Conservation (phyloP, 2,888 invertebrate species). For the Zhuqinia jingwanae region DNA sequence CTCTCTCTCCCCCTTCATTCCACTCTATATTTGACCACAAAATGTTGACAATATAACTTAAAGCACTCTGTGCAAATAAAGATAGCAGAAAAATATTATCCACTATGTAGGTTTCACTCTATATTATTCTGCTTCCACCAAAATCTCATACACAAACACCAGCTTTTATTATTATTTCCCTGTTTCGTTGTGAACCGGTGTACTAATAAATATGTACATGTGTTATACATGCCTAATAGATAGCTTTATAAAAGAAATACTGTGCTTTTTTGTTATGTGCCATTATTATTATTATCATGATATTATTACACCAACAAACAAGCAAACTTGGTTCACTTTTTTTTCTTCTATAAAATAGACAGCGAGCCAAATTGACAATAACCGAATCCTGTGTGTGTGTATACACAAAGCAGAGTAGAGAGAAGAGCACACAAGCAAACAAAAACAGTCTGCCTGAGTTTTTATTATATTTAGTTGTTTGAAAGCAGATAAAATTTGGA, state of each 20-base stretch:
- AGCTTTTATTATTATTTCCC: not conserved
- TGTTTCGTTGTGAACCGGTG: not conserved
- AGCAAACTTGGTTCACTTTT: constrained; percentile 24
- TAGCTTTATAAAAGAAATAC: not conserved
- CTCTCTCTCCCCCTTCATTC: not conserved
- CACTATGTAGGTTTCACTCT: not conserved
- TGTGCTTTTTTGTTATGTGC: constrained; percentile 11
- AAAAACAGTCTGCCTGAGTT: no score
- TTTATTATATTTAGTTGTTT: not conserved
- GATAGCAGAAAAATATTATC: constrained; percentile 54
- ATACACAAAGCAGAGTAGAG: not conserved
- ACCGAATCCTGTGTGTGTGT: not conserved
- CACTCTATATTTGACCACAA: constrained; percentile 52
- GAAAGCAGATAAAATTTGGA: constrained; percentile 56
- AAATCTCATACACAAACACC: not conserved
- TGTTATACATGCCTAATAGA: no score
- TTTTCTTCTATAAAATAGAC: constrained; percentile 9
- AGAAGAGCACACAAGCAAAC: not conserved
- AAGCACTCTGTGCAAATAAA: constrained; percentile 65
- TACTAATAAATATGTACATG: no score
- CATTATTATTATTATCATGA: constrained; percentile 13
- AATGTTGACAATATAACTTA: constrained; percentile 58
- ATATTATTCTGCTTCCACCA: not conserved
- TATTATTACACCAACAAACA: constrained; percentile 29
- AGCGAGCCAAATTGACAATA: constrained; percentile 22